Base-by-base conservation (phyloP, 2,888 invertebrate genomes). In the Drosophila putrida region DNA sequence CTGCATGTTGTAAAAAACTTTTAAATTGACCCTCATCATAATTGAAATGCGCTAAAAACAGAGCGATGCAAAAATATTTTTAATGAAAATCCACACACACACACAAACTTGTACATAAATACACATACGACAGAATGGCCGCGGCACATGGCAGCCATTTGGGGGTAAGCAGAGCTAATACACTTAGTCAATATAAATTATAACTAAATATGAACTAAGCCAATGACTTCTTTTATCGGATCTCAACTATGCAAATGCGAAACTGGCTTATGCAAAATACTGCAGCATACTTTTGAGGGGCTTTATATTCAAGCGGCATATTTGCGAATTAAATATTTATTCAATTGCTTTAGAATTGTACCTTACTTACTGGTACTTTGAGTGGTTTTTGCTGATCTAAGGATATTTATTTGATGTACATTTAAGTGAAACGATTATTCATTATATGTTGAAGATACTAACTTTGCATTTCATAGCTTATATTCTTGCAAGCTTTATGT, bases 1-100 rank as follows among this genome's bases (percentile, higher is more conserved):
- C 31, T 51, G 59, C 49, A 54, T 58, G 68, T 39, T 67, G 71
- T 55, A 66, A 66, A 78, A 71, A 63, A 71, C 39, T 64, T 75
- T 60, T 38, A 49, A 66, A 69, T 66, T 71, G 80, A 82, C 84
- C 82, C 82, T 80, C 74, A 74, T 82, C 80, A 82, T 84, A 82
- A 82, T 80, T 78, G 80, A 80, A 84, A 82, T 58, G 47, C 57
- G 66, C 74, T 70, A 72, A 80, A 73, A 84, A 72, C 71, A 71
- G 78, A 81, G 63, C 71, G 68, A 50, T 72, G 64, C 71, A 68
- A 70, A 74, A 70, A 57, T 44, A 41, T 53, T 67, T 71, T 67
- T 60, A 60, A 75, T 67, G 53, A 53, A 75, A 71, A 58, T 47
- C 11, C 50, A 44, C 10, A 4, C 35, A 44, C 10, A 4, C 35